Conservation (phyloP, 2,888 invertebrate species). For the Sthenelais limicola region DNA sequence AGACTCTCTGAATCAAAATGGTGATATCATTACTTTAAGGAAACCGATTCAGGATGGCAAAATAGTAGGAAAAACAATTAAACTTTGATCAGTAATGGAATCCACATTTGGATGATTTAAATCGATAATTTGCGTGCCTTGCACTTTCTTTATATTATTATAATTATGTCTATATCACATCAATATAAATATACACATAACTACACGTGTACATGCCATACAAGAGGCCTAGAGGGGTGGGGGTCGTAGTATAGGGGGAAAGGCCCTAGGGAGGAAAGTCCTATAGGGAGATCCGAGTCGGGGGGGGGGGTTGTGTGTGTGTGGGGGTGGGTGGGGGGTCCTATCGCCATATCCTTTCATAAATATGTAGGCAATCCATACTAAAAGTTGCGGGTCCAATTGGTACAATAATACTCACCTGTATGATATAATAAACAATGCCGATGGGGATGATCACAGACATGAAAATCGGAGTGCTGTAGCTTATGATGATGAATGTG, state of each 20-base stretch:
- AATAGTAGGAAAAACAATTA: too few relatives aligned
- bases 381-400: background rate
- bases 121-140: background rate
- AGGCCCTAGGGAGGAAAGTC: background rate
- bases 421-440: conserved; percentile 57
- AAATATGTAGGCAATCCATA: background rate
- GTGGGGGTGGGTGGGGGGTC: too few relatives aligned
- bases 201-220: background rate
- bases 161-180: too few relatives aligned
- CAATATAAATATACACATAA: background rate
- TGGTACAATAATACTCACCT: too few relatives aligned
- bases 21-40: background rate
- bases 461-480: conserved; percentile 61
- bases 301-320: too few relatives aligned
- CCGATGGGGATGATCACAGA: conserved; percentile 55
- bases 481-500: conserved; percentile 56
- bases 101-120: too few relatives aligned
- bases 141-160: too few relatives aligned
- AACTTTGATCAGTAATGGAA: too few relatives aligned
- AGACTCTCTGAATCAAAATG: conserved; percentile 26
- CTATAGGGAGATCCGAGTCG: too few relatives aligned
- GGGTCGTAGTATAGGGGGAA: too few relatives aligned
- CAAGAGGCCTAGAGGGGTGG: background rate
- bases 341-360: background rate
- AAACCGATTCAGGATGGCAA: background rate